These are phyloP conservation scores for Trichopria drosophilae DNA, from an alignment of 2,888 invertebrate genomes.

Conservation along the genomic window DNA sequence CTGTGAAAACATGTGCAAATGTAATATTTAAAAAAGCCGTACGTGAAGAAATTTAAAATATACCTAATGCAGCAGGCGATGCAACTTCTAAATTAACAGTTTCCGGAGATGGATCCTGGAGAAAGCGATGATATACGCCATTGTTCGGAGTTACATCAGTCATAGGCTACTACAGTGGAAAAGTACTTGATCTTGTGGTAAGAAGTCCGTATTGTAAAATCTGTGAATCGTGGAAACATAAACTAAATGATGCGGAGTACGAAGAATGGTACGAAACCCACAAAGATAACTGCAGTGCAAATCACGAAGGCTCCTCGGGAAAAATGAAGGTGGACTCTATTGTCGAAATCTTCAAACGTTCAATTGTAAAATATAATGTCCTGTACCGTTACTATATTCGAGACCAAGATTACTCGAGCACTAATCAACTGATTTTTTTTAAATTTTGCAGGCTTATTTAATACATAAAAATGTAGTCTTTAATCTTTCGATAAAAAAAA, in stretches of 20 bases:
- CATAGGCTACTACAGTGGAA: slow-evolving; percentile 12
- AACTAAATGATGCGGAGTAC: slow-evolving; percentile 17
- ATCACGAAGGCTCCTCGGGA: too few species aligned
- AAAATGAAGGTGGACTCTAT: slow-evolving; percentile 29
- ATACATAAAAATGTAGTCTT: too few species aligned
- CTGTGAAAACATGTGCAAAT: slow-evolving; percentile 11
- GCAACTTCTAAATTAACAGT: slow-evolving; percentile 32
- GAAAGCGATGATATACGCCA: slow-evolving; percentile 12
- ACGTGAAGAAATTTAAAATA: slow-evolving; percentile 30
- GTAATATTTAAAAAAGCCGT: slow-evolving; percentile 13
- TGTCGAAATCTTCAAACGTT: slow-evolving; percentile 26
- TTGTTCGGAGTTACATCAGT: slow-evolving; percentile 22
- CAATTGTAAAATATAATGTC: slow-evolving; percentile 14
- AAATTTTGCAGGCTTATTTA: too few species aligned
- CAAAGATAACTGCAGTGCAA: slow-evolving; percentile 16
- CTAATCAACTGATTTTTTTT: too few species aligned
- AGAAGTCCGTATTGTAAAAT: slow-evolving; percentile 27
- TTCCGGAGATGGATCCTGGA: slow-evolving; percentile 18
- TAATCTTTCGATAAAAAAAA: too few species aligned
- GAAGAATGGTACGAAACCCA: slow-evolving; percentile 23
- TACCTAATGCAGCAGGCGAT: slow-evolving; percentile 31
- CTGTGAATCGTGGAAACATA: slow-evolving; percentile 29
- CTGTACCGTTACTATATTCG: slow-evolving; percentile 30
- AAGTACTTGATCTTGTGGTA: slow-evolving; percentile 18
- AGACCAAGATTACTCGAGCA: too few species aligned